phyloP scores from a whole-genome alignment of 2,797 vertebrate genomes.

The Phyllotis vaccarum region DNA sequence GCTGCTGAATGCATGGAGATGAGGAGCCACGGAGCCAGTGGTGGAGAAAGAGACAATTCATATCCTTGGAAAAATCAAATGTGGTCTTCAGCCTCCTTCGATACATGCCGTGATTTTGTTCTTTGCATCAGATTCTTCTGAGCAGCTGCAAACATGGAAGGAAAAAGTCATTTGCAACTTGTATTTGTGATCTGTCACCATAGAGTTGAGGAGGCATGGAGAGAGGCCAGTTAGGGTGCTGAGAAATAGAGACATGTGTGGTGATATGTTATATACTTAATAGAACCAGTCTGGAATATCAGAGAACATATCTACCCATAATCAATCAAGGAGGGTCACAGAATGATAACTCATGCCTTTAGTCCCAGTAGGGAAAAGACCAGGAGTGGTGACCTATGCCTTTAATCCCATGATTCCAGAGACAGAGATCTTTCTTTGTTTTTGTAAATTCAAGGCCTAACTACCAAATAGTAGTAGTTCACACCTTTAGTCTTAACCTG shows the following conservation, averaged over 20 bases:
- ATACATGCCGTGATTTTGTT: neutral
- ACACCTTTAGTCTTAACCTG: too few relatives aligned
- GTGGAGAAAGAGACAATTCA: neutral
- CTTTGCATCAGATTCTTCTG: neutral
- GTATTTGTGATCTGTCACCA: neutral
- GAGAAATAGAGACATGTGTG: neutral
- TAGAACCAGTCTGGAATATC: too few relatives aligned
- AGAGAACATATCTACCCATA: too few relatives aligned
- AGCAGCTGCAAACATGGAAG: neutral
- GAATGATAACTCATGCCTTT: too few relatives aligned
- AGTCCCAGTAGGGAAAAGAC: too few relatives aligned
- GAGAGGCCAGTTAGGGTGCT: neutral
- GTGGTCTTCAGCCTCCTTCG: neutral
- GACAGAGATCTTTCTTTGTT: too few relatives aligned
- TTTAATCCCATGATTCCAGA: too few relatives aligned
- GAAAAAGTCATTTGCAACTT: neutral
- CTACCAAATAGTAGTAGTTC: too few relatives aligned
- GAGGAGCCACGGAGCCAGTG: neutral
- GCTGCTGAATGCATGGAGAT: neutral
- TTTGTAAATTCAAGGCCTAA: too few relatives aligned
- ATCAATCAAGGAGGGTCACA: too few relatives aligned
- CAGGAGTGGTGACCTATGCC: too few relatives aligned
- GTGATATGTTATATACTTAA: too few relatives aligned
- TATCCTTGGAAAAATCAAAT: neutral
- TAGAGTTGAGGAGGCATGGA: neutral